Conservation (phyloP, 2,888 invertebrate genomes). For the Drosophila heteroneura region DNA sequence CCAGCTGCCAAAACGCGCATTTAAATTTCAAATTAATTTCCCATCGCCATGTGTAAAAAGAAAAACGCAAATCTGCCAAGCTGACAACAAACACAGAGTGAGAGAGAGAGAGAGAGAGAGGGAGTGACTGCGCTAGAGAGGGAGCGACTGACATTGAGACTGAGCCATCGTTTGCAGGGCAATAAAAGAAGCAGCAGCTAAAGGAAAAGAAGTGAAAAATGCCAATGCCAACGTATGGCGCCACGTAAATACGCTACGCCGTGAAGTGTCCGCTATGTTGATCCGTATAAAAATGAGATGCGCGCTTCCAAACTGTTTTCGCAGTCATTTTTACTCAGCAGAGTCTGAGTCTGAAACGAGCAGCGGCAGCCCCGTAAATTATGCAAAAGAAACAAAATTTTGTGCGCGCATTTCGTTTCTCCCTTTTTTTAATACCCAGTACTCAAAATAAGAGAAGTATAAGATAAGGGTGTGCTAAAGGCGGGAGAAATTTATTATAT, state of each 20-base stretch:
- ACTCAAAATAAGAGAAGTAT: constrained; percentile 2
- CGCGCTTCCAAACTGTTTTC: constrained; percentile 56
- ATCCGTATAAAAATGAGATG: constrained; percentile 51
- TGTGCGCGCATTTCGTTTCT: constrained; percentile 40
- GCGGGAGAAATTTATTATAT: not conserved
- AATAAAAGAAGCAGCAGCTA: constrained; percentile 50
- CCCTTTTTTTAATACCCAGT: constrained; percentile 28
- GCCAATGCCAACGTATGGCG: constrained; percentile 48
- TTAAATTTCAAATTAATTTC: constrained; percentile 82
- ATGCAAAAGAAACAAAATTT: constrained; percentile 73
- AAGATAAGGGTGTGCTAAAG: constrained; percentile 18
- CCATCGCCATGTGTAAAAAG: constrained; percentile 56
- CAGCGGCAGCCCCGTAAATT: constrained; percentile 59
- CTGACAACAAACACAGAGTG: constrained; percentile 46
- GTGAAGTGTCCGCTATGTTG: constrained; percentile 21
- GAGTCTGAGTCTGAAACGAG: constrained; percentile 23
- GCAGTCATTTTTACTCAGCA: constrained; percentile 38
- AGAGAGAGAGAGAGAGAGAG: not conserved
- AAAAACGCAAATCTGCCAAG: constrained; percentile 64
- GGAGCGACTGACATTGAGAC: constrained; percentile 10
- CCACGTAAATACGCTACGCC: constrained; percentile 45
- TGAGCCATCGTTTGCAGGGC: constrained; percentile 45
- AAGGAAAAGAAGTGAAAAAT: constrained; percentile 54
- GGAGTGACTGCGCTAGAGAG: constrained; percentile 11
- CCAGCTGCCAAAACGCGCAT: constrained; percentile 69